phyloP scores from a whole-genome alignment of 2,113 vertebrate genomes.

The Saguinus imperator region DNA sequence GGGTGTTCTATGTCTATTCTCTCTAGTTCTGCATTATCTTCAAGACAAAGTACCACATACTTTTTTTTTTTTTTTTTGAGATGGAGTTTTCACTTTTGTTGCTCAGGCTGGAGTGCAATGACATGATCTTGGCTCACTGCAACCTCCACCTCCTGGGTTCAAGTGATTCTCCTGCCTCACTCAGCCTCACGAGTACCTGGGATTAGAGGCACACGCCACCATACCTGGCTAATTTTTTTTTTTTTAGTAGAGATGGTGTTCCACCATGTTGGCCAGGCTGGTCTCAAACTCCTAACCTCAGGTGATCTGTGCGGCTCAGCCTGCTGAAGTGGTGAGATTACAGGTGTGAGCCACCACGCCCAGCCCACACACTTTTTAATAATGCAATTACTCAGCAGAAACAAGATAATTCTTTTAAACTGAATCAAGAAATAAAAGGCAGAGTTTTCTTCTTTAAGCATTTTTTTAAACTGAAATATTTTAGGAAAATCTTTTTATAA shows the following conservation, averaged over 20 bases:
- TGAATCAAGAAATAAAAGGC: conserved; percentile 19
- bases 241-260: neutral
- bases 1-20: neutral
- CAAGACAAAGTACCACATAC: neutral
- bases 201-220: neutral
- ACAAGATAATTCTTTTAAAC: neutral
- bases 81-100: neutral
- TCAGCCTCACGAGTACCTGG: neutral
- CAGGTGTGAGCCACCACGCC: neutral
- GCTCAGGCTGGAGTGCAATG: neutral
- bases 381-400: conserved; percentile 21
- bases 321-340: neutral
- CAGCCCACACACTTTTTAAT: neutral
- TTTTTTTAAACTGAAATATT: neutral
- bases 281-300: neutral
- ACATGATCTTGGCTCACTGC: neutral
- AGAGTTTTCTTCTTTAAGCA: neutral
- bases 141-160: neutral
- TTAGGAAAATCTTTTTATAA: neutral
- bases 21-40: neutral
- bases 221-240: neutral
- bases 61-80: neutral
- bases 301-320: neutral
- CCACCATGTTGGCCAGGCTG: neutral
- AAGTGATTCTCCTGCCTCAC: neutral